phyloP scores from a whole-genome alignment of 2,797 vertebrate species.

The Serranus cabrilla region DNA sequence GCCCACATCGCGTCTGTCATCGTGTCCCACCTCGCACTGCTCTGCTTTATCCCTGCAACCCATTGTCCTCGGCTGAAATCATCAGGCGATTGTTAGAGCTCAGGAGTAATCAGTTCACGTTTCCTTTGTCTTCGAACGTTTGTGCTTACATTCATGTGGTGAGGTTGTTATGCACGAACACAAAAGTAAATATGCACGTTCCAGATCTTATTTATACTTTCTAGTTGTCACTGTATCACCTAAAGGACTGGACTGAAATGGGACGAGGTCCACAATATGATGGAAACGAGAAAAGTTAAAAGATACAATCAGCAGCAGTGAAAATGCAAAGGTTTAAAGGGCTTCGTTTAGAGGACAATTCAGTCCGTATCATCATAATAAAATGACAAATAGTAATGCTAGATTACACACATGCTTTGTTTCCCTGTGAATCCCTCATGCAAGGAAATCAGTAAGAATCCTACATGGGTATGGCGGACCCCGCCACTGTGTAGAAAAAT shows the following conservation, averaged over 20 bases:
- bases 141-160: neutral
- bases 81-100: neutral
- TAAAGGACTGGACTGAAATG: neutral
- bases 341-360: too few species aligned
- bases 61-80: conserved; percentile 46
- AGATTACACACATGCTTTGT: too few species aligned
- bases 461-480: neutral
- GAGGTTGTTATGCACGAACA: too few species aligned
- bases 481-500: too few species aligned
- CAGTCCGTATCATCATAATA: too few species aligned
- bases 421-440: too few species aligned
- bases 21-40: conserved; percentile 52
- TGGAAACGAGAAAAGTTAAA: too few species aligned
- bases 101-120: neutral
- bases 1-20: conserved; percentile 59
- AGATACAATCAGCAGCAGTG: too few species aligned
- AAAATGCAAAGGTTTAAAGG: too few species aligned
- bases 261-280: too few species aligned
- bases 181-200: neutral
- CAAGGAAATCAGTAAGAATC: neutral
- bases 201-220: neutral
- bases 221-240: neutral
- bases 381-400: too few species aligned
- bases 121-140: conserved; percentile 6
- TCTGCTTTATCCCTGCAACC: conserved; percentile 37